Conservation (phyloP, 2,797 vertebrate genomes). For the Aldrovandia affinis region DNA sequence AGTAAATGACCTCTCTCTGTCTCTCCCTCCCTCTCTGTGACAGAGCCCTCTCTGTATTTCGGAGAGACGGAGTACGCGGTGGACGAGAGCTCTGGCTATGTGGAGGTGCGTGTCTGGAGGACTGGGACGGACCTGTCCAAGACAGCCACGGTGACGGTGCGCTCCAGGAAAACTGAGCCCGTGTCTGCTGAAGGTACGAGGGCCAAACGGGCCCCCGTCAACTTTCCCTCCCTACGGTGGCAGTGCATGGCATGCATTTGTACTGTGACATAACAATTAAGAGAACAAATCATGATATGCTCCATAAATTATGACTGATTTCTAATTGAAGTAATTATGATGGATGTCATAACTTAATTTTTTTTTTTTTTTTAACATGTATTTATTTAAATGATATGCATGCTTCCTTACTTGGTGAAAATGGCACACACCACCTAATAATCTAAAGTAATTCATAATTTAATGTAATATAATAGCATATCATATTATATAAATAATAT, state of each 20-base stretch:
- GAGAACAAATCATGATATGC: neutral
- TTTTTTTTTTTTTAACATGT: too few relatives aligned
- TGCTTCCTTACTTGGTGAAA: neutral
- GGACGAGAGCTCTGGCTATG: constrained; percentile 79
- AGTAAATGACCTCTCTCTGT: neutral
- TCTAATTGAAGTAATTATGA: neutral
- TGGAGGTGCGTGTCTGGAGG: constrained; percentile 83
- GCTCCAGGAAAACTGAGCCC: constrained; percentile 81
- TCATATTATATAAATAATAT: neutral
- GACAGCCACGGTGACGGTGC: constrained; percentile 76
- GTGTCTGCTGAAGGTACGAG: constrained; percentile 81
- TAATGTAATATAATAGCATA: too few relatives aligned
- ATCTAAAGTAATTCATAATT: neutral
- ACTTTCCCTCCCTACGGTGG: neutral
- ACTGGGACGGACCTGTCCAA: constrained; percentile 85
- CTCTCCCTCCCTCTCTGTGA: neutral
- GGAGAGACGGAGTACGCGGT: constrained; percentile 74
- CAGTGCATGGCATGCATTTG: neutral
- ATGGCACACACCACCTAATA: neutral
- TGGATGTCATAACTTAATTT: too few relatives aligned
- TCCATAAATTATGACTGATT: neutral
- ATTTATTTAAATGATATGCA: too few relatives aligned
- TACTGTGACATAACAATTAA: neutral
- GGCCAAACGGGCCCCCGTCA: neutral
- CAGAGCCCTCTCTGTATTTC: constrained; percentile 83